Evolutionary conservation across 2,888 invertebrate species (phyloP).

Genomic region (Amiota communis): DNA sequence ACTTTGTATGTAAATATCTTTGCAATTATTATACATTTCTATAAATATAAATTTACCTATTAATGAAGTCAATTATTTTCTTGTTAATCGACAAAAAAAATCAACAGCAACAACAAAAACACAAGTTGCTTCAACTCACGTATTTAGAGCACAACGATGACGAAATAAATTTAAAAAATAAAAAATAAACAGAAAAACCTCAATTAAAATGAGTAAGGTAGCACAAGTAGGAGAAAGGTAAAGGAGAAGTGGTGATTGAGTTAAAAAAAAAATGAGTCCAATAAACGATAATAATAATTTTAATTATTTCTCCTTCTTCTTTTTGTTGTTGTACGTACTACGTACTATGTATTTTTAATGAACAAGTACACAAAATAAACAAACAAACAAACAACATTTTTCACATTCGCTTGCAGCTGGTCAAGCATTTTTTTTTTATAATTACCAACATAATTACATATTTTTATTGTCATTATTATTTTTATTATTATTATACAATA

Average conservation of each 20-base stretch:
- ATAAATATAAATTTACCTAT: slow-evolving; percentile 25
- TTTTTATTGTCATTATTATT: too few relatives aligned
- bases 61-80: too few relatives aligned
- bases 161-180: too few relatives aligned
- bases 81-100: slow-evolving; percentile 38
- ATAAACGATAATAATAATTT: background rate
- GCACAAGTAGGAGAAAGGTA: too few relatives aligned
- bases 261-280: too few relatives aligned
- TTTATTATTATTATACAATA: too few relatives aligned
- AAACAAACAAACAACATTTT: background rate
- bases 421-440: background rate
- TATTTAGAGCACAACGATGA: too few relatives aligned
- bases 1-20: slow-evolving; percentile 29
- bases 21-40: slow-evolving; percentile 35
- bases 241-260: too few relatives aligned
- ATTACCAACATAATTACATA: background rate
- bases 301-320: background rate
- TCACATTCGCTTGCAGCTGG: background rate
- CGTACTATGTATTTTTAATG: background rate
- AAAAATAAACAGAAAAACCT: too few relatives aligned
- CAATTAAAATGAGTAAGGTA: too few relatives aligned
- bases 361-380: too few relatives aligned
- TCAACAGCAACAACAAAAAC: slow-evolving; percentile 24
- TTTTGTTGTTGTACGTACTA: background rate
- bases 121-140: background rate